Conservation (phyloP, 2,113 vertebrate genomes). For the Odobenus rosmarus region DNA sequence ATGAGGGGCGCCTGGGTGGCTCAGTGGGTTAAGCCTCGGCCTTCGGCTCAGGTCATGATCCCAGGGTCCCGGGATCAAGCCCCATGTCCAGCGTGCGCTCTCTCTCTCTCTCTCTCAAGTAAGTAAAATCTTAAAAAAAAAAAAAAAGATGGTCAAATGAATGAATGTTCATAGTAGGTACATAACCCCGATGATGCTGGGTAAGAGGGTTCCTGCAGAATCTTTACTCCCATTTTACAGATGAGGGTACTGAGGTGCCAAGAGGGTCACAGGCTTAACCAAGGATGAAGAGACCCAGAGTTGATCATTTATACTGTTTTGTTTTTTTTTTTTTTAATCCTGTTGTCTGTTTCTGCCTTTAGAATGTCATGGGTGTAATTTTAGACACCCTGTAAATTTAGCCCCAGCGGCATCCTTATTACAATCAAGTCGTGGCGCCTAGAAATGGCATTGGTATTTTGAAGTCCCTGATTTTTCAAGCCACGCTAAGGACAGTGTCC, state of each 20-base stretch:
- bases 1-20: background rate
- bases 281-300: background rate
- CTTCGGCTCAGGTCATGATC: background rate
- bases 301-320: background rate
- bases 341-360: background rate
- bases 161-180: background rate
- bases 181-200: background rate
- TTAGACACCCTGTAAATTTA: background rate
- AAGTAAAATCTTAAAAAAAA: background rate
- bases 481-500: background rate
- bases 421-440: accelerated
- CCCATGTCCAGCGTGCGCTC: accelerated
- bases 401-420: background rate
- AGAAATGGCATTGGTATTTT: background rate
- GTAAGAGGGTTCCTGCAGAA: background rate
- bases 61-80: background rate
- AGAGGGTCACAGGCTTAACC: background rate
- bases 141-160: background rate
- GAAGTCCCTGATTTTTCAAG: background rate
- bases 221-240: background rate
- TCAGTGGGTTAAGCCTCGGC: background rate
- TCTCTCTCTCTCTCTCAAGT: background rate
- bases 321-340: background rate
- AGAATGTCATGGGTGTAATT: background rate
- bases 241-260: background rate